phyloP scores from a whole-genome alignment of 1,140 invertebrate species.

The Pseudachorutes palmiensis region DNA sequence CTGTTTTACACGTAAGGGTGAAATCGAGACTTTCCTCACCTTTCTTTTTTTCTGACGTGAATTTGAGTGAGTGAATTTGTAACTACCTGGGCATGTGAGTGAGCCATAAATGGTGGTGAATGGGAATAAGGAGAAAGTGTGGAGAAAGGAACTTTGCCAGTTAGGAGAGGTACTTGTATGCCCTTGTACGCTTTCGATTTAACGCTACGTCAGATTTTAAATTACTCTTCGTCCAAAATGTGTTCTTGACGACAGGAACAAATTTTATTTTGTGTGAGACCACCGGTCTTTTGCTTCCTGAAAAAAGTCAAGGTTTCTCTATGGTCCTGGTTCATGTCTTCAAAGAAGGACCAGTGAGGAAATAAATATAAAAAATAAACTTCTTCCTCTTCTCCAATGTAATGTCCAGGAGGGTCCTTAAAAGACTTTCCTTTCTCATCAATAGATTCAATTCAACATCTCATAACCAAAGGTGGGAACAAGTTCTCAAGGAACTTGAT shows the following conservation, averaged over 20 bases:
- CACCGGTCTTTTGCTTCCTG: neutral
- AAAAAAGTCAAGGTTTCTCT: neutral
- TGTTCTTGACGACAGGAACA: conserved; percentile 24
- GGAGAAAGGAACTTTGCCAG: too few relatives aligned
- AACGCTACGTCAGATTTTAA: conserved; percentile 37
- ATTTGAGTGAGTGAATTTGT: too few relatives aligned
- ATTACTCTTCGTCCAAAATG: conserved; percentile 29
- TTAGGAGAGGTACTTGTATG: too few relatives aligned
- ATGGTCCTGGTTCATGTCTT: too few relatives aligned
- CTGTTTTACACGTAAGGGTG: too few relatives aligned
- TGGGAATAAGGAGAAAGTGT: neutral
- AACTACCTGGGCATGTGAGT: too few relatives aligned
- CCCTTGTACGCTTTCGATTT: conserved; percentile 30
- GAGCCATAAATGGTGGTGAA: too few relatives aligned
- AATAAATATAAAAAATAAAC: conserved; percentile 11
- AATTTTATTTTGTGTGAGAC: neutral
- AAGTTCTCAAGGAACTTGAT: conserved; percentile 57
- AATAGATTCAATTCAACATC: conserved; percentile 65
- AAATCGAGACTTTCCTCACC: too few relatives aligned
- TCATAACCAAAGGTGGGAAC: conserved; percentile 64
- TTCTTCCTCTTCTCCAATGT: neutral
- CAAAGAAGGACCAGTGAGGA: neutral
- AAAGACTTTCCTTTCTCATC: neutral
- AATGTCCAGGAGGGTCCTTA: neutral
- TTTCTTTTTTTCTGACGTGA: too few relatives aligned